Evolutionary conservation across 1,140 invertebrate species (phyloP).

Genomic region (Saccostrea echinata): DNA sequence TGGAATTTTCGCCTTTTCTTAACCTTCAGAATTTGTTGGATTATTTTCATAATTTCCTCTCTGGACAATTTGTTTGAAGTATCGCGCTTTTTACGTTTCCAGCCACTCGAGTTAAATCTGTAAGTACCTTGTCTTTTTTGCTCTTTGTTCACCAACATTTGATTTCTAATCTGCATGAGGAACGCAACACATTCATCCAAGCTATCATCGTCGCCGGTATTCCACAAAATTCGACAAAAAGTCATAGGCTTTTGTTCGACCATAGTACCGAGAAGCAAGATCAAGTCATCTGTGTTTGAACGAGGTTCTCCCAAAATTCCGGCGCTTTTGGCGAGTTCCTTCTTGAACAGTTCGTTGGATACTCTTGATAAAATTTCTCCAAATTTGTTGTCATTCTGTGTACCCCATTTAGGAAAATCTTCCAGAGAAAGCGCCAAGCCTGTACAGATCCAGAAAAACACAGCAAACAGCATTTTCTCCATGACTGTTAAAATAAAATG

Average conservation of each 20-base stretch:
- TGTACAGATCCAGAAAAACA: neutral
- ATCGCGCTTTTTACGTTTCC: slow-evolving; percentile 10
- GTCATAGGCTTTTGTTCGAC: neutral
- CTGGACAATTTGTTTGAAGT: neutral
- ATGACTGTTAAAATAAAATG: neutral
- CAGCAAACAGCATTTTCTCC: slow-evolving; percentile 13
- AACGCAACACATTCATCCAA: slow-evolving; percentile 18
- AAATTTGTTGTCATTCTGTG: neutral
- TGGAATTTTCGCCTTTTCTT: slow-evolving; percentile 20
- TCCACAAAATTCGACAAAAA: slow-evolving; percentile 14
- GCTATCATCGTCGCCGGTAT: neutral
- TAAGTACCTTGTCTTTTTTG: neutral
- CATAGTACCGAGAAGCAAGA: neutral
- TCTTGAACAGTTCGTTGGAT: neutral
- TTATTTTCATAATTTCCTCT: slow-evolving; percentile 17
- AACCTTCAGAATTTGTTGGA: slow-evolving; percentile 18
- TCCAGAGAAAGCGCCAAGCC: neutral
- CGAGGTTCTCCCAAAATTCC: neutral
- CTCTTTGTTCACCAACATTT: neutral
- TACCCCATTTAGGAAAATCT: slow-evolving; percentile 26
- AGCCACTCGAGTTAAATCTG: neutral
- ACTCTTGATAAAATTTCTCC: neutral
- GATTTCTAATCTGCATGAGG: slow-evolving; percentile 9
- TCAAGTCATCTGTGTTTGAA: neutral
- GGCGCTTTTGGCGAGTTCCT: neutral